These are phyloP conservation scores for Dryococelus australis DNA, from an alignment of 2,888 invertebrate species.

Conservation along the genomic window DNA sequence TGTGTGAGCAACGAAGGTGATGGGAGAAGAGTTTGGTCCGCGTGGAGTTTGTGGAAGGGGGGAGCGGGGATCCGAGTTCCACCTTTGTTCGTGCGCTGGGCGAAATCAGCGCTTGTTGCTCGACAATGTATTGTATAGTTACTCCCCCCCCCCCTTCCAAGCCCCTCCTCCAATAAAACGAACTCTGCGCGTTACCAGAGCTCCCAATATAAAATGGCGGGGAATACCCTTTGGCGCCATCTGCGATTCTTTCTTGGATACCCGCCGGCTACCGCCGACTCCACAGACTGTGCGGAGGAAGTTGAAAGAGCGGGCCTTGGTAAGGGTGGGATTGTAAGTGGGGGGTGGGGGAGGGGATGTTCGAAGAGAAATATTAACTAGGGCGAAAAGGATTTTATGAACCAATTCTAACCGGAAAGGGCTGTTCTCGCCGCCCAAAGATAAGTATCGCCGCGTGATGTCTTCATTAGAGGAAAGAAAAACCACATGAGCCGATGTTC, in stretches of 20 bases:
- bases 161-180: background rate
- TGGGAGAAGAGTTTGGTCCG: background rate
- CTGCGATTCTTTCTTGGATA: background rate
- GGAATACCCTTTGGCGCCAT: background rate
- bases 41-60: background rate
- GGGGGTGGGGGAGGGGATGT: background rate
- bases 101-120: background rate
- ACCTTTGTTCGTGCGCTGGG: background rate
- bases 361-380: background rate
- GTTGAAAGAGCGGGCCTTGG: background rate
- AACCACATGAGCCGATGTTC: background rate
- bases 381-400: slow-evolving; percentile 16
- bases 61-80: background rate
- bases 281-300: background rate
- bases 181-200: background rate
- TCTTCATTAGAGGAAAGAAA: background rate
- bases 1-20: background rate
- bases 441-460: background rate
- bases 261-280: background rate
- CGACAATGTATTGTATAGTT: background rate
- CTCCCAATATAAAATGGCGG: background rate
- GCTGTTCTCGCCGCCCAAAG: background rate
- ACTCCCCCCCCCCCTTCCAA: no score
- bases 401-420: background rate
- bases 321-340: background rate